A percentile compares a stretch with the other conserved stretches of the same genome.
These are phyloP conservation scores for Eulemur mongoz DNA, from an alignment of 2,797 vertebrate species.

Conservation along the genomic window DNA sequence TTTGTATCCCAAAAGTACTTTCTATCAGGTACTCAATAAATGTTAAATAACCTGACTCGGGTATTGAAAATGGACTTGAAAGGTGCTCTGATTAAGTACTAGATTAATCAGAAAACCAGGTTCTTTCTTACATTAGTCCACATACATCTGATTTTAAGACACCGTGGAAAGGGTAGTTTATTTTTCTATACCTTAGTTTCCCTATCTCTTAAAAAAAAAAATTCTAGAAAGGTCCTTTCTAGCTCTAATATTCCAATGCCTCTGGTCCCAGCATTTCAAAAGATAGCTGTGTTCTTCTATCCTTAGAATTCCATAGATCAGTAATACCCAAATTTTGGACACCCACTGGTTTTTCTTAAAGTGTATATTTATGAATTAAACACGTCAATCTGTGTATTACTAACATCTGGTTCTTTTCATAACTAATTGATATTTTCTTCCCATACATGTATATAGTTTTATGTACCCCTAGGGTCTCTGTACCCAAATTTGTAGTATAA, in stretches of 20 bases:
- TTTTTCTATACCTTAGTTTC: not conserved
- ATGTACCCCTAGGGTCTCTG: not conserved
- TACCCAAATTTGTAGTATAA: not conserved
- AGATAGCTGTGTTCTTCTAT: not conserved
- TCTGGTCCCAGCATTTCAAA: not conserved
- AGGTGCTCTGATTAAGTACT: not conserved
- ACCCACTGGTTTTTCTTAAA: not conserved
- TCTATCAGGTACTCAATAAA: not conserved
- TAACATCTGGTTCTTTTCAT: not conserved
- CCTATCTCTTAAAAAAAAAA: not conserved
- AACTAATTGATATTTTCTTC: not conserved
- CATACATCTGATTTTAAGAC: not conserved
- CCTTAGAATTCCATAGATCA: not conserved
- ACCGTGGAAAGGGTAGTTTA: not conserved
- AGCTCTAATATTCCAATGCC: not conserved
- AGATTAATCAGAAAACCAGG: not conserved
- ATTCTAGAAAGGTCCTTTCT: not conserved
- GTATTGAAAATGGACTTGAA: not conserved
- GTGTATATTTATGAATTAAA: not conserved
- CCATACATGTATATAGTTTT: not conserved
- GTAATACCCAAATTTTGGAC: not conserved
- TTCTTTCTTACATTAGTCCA: not conserved
- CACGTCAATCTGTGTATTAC: not conserved
- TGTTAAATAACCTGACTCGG: not conserved
- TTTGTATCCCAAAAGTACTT: not conserved